Evolutionary conservation across 2,888 invertebrate species (phyloP), one percentile per base, ranked within the genome.

Genomic region (Ophion costatus): DNA sequence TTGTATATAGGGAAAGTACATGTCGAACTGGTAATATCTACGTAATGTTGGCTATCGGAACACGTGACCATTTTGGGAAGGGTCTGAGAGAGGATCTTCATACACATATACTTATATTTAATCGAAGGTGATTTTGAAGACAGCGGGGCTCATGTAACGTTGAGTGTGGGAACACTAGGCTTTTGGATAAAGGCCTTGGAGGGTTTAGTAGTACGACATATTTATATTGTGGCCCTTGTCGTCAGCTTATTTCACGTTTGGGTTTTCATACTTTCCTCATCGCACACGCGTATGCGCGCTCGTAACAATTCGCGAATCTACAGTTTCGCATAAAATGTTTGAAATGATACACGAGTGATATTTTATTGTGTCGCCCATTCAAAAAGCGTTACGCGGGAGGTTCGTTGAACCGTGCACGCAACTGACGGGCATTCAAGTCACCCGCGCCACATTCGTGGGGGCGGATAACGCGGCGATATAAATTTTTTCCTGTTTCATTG

Each of bases 361-460:
- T 24, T 51, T 69, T 24, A 51, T 51, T 14, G 69, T 33, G 24
- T 24, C 2, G 22, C 11, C 10, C 9, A 10, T 29, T 10, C 9
- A 20, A 29, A 63, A 67, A 67, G n/a, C 66, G 42, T 20, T 67
- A 20, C 11, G 5, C 42, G 29, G 14, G 51, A 51, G 51, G 11
- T n/a, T 67, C 42, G 66, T 42, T 42, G 66, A 66, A 42, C 20
- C 66, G n/a, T 67, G 38, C n/a, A 20, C 38, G 42, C 66, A 45
- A n/a, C 20, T 77, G 14, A 7, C 77, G 59, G 20, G 70, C 77
- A 82, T 77, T 45, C 59, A 82, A 66, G 61, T 75, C 75, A 75
- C 75, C 20, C 22, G 33, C 45, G n/a, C 20, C 5, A 33, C 57
- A 59, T 29, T 73, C 74, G 14, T 17, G 51, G 5, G 20, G 45